A percentile compares a stretch with the other conserved stretches of the same genome.
These are phyloP conservation scores for Nomada lathburiana DNA, from an alignment of 2,888 invertebrate genomes.

Conservation along the genomic window DNA sequence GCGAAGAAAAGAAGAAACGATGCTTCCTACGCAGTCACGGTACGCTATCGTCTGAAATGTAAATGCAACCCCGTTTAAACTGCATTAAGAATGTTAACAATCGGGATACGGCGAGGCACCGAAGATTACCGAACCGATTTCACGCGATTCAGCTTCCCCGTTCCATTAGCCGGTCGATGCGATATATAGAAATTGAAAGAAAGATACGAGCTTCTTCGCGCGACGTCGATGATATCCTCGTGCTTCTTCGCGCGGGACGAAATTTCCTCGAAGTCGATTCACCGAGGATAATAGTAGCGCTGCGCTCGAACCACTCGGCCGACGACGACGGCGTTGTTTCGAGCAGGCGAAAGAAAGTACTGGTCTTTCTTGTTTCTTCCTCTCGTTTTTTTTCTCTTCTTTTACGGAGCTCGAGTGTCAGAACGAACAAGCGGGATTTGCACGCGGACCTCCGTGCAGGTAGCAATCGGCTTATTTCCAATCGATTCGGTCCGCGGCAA, in stretches of 20 bases:
- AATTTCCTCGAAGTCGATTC: conserved; percentile 52
- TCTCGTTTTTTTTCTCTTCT: conserved; percentile 51
- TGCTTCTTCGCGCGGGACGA: conserved; percentile 11
- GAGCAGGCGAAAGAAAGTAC: conserved; percentile 57
- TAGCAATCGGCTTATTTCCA: conserved; percentile 76
- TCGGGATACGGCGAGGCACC: background rate
- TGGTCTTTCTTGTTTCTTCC: conserved; percentile 53
- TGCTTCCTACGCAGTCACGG: background rate
- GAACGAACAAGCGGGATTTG: conserved; percentile 70
- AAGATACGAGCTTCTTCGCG: background rate
- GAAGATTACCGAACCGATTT: conserved; percentile 5
- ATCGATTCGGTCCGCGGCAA: conserved; percentile 72
- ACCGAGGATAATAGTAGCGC: conserved; percentile 48
- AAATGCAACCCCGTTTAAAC: too few species aligned
- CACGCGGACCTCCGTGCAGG: conserved; percentile 74
- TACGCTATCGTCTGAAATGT: background rate
- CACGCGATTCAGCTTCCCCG: background rate
- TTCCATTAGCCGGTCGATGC: background rate
- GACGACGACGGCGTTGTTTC: conserved; percentile 35
- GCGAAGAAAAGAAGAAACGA: too few species aligned
- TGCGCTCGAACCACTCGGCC: background rate
- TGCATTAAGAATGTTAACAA: too few species aligned
- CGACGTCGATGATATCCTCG: background rate
- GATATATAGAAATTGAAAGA: conserved; percentile 3
- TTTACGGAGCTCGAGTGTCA: conserved; percentile 63